phyloP scores from a whole-genome alignment of 2,888 invertebrate genomes.

The Rhopalosiphum nymphaeae region DNA sequence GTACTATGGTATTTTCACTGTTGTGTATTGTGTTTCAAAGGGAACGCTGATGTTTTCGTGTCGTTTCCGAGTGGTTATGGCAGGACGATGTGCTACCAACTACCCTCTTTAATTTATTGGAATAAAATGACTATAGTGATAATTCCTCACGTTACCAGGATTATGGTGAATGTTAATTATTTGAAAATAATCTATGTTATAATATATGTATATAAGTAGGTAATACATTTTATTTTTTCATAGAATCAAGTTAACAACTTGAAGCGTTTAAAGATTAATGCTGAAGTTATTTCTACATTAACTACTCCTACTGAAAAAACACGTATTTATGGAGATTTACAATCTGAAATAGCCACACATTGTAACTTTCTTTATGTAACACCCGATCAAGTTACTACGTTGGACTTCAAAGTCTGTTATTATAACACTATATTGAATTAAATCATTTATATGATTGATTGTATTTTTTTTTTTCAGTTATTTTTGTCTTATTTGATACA shows the following conservation, averaged over 20 bases:
- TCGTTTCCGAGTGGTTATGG: conserved; percentile 99
- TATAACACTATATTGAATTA: conserved; percentile 19
- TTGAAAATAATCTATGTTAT: neutral
- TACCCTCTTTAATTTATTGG: conserved; percentile 88
- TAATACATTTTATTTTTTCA: conserved; percentile 66
- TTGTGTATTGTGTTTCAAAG: conserved; percentile 70
- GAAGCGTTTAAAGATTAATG: conserved; percentile 68
- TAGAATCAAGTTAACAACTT: conserved; percentile 94
- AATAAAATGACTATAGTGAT: conserved; percentile 91
- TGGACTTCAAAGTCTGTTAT: conserved; percentile 75
- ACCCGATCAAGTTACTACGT: conserved; percentile 93
- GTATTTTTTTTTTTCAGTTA: conserved; percentile 70
- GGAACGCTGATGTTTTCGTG: conserved; percentile 90
- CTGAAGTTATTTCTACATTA: conserved; percentile 67
- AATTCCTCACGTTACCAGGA: conserved; percentile 94
- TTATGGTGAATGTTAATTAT: conserved; percentile 75
- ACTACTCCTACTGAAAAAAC: conserved; percentile 75
- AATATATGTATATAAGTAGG: neutral
- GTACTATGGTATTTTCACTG: neutral
- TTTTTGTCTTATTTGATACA: conserved; percentile 79
- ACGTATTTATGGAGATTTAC: conserved; percentile 82
- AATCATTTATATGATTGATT: neutral
- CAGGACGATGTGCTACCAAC: conserved; percentile 96
- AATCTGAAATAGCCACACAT: conserved; percentile 77
- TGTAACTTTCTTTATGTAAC: conserved; percentile 94